Base-by-base conservation (phyloP, 1,140 invertebrate species). In the Brachionus manjavacas region DNA sequence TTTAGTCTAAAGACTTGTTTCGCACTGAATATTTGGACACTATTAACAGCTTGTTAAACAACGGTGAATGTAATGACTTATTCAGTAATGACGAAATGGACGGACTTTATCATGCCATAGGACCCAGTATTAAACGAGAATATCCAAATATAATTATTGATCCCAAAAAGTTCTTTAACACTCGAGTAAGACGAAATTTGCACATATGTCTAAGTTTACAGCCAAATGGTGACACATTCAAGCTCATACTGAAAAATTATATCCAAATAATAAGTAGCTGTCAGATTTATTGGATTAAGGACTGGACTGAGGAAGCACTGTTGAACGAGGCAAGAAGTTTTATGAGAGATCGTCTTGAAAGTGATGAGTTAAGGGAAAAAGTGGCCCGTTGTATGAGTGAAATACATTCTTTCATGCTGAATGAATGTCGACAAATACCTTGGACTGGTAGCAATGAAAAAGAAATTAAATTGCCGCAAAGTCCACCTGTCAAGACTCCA, bases 1-100 rank as follows among this genome's bases (percentile, higher is more conserved):
- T 86, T 11, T 70, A 89, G 88, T 87, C 87, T 0, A 86, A 88
- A 83, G 87, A 89, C 76, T 81, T 90, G n/a, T 85, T 86, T 43
- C 87, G 88, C 72, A 85, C 85, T 9, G 86, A 87, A 14, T 88
- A 88, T 80, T 84, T 89, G 20, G 89, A 90, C 85, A 88, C 88
- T 28, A 88, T 90, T 31, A 89, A 89, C 86, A 89, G 87, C 79
- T 79, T 90, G 11, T 85, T 90, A 31, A 87, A 88, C 74, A 87
- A 87, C 86, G 89, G 89, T 28, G 88, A 90, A 84, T 89, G 88
- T 70, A 88, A 88, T 46, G 87, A 88, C 78, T 86, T 90, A 6
- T 89, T 89, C 85, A 88, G 88, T 25, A 88, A 88, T 85, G 89
- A 90, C 87, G 89, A 90, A 86, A 86, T 90, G 85, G 89, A 89